Conservation (phyloP, 2,797 vertebrate genomes). For the Percopsis omiscomaycus region DNA sequence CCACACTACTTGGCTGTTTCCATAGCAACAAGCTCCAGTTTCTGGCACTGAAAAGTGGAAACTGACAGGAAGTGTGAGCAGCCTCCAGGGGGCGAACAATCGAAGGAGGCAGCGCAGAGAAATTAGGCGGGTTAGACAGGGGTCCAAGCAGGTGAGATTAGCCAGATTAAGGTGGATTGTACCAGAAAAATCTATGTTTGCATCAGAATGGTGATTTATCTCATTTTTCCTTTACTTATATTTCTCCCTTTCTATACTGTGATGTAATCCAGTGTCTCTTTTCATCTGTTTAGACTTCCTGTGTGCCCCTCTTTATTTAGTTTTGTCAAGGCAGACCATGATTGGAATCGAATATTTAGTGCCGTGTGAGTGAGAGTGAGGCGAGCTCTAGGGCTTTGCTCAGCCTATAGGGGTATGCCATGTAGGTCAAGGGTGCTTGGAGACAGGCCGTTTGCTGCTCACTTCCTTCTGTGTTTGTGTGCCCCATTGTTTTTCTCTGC, state of each 20-base stretch:
- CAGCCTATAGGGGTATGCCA: slow-evolving; percentile 37
- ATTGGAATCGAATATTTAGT: slow-evolving; percentile 52
- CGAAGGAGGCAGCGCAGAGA: slow-evolving; percentile 4
- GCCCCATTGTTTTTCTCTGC: not conserved
- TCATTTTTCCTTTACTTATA: not conserved
- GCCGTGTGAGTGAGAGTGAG: slow-evolving; percentile 50
- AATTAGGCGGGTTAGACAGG: slow-evolving; percentile 21
- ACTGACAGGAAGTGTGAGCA: slow-evolving; percentile 76
- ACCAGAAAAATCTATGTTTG: not conserved
- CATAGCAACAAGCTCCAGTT: slow-evolving; percentile 81
- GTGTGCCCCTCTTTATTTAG: slow-evolving; percentile 34
- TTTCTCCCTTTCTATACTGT: not conserved
- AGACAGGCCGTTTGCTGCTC: slow-evolving; percentile 51
- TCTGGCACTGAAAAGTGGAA: slow-evolving; percentile 77
- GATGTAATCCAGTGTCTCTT: not conserved
- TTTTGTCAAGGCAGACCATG: slow-evolving; percentile 34
- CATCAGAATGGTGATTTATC: slow-evolving; percentile 8
- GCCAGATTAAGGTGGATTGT: not conserved
- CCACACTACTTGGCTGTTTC: slow-evolving; percentile 75
- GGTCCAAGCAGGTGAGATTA: slow-evolving; percentile 7
- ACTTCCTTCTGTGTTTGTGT: slow-evolving; percentile 35
- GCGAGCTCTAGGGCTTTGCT: slow-evolving; percentile 22
- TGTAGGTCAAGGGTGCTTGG: slow-evolving; percentile 59
- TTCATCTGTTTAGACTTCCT: slow-evolving; percentile 12
- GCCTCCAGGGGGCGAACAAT: slow-evolving; percentile 61